Evolutionary conservation across 2,113 vertebrate species (phyloP), one percentile per base, ranked within the genome.

Genomic region (Chaenogobius annularis): DNA sequence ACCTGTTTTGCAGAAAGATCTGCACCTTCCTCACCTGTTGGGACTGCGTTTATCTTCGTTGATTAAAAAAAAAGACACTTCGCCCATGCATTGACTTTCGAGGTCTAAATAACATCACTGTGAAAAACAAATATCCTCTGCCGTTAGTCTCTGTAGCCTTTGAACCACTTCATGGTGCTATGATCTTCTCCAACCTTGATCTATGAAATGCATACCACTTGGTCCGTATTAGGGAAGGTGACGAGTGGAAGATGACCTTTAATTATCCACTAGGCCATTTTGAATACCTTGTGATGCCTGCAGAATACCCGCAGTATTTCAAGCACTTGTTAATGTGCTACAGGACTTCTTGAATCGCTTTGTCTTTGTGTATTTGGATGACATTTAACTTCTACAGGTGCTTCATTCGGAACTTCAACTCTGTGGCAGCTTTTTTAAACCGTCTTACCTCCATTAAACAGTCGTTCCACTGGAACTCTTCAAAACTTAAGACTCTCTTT

Each of bases 221-320:
- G 3, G 37, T 69, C 17, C 8, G 31, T 2, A 55, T 69, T n/a
- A 55, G 11, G 7, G 17, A 69, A 13, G 23, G 50, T 19, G 50
- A 69, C 20, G 50, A 69, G 13, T 69, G 67, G 50, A 69, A 69
- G 37, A 69, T 31, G 2, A 35, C 50, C 1, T 56, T 43, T 37
- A 69, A 69, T 7, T 43, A 31, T 0, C 19, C 67, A 0, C 5
- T 55, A 7, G 35, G 35, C 35, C 35, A 35, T 35, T 35, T 35
- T 3, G 35, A 35, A 35, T 35, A 35, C 35, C 35, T 35, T 35
- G 35, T 35, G 35, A 35, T 35, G 35, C 35, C n/a, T n/a, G n/a
- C n/a, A n/a, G n/a, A n/a, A n/a, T n/a, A n/a, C n/a, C n/a, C n/a
- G n/a, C n/a, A n/a, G n/a, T n/a, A n/a, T n/a, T 35, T 35, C 35